Evolutionary conservation across 2,888 invertebrate species (phyloP).

Genomic region (Morinoia aosen): DNA sequence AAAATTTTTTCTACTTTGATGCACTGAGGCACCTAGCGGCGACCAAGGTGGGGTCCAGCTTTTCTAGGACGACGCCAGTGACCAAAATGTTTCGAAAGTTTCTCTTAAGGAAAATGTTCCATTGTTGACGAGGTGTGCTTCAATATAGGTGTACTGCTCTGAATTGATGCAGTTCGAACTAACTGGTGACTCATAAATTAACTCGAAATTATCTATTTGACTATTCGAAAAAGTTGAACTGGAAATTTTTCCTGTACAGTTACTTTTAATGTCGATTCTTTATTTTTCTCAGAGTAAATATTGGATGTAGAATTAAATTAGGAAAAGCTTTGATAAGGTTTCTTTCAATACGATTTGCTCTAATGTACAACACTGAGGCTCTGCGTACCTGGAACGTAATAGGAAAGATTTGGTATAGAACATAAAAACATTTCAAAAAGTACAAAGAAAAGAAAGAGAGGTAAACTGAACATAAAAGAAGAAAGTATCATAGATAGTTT

Average conservation of each 20-base stretch:
- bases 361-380: background rate
- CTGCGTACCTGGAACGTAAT: background rate
- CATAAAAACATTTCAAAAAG: background rate
- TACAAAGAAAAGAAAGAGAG: background rate
- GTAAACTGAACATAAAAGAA: background rate
- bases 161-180: too few relatives aligned
- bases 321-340: background rate
- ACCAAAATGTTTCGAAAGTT: background rate
- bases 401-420: background rate
- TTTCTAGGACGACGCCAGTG: background rate
- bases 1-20: background rate
- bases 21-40: background rate
- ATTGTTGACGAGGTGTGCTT: background rate
- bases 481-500: conserved; percentile 14
- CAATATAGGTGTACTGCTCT: background rate
- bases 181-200: background rate
- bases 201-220: background rate
- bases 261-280: background rate
- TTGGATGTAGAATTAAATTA: too few relatives aligned
- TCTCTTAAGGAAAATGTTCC: background rate
- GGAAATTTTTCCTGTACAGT: background rate
- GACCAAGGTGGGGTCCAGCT: background rate
- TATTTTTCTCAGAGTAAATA: too few relatives aligned
- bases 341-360: background rate
- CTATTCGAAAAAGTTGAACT: background rate